Base-by-base conservation (phyloP, 2,888 invertebrate genomes). In the Noctua pronuba region DNA sequence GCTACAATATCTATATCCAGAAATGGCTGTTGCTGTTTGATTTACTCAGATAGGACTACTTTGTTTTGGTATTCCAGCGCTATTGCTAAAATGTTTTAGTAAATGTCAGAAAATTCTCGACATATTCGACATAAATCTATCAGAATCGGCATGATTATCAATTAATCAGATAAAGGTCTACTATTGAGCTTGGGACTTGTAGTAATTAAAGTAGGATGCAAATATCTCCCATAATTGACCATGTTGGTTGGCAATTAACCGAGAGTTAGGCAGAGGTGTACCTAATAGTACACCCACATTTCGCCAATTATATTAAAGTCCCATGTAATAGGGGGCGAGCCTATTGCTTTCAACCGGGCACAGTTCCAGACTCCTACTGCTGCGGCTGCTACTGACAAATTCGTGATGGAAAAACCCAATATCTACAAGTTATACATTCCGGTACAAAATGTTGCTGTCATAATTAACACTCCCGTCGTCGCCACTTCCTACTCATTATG, bases 1-100 rank as follows among this genome's bases (percentile, higher is more conserved):
- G 73, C 68, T 79, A 77, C 78, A 82, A 75, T 77, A 79, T 85
- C 75, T 87, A 88, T 79, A 85, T 82, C 83, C 78, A 85, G 79
- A 77, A 76, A 55, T 75, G 73, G 75, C 35, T 76, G 66, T 68
- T 88, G 52, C 41, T 75, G 72, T 75, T 84, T 67, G 69, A 83
- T 83, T 75, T 67, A 58, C 60, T 83, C 28, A 62, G 85, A 81
- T 71, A 81, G 41, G 24, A 38, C 18, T 68, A 41, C 70, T 85
- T 75, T 58, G 77, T 72, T 71, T 70, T 31, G 21, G 31, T 41
- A 24, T 31, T 24, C 38, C 18, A 31, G 35, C 16, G 24, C 49
- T 71, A 16, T 79, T 41, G 31, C 16, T 21, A 28, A 68, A 67
- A 44, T 72, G 2, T 46, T 62, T 62, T 21, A 11, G 58, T 21